Evolutionary conservation across 2,113 vertebrate species (phyloP), one percentile per base, ranked within the genome.

Genomic region (human (Homo sapiens)): DNA sequence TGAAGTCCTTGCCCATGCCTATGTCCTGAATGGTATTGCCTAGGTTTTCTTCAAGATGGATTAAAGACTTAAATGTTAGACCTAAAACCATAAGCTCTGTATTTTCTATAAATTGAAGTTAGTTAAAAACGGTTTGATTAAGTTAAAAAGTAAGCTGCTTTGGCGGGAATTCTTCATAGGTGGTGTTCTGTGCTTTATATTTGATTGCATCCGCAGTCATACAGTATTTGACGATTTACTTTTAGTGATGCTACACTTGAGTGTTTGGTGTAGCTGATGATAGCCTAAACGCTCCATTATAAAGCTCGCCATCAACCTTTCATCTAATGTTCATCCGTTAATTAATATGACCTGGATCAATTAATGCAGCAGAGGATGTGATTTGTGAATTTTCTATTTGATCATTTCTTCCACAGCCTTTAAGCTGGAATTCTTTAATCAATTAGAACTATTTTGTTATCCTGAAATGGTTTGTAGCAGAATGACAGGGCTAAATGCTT

Each of bases 371-470:
- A 2, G 17, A 68, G 23, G 13, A 66, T 59, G 45, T 86, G n/a
- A 86, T 70, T 57, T 59, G 13, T 72, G n/a, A 61, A 59, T 83
- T 94, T 96, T 92, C 52, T 83, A 20, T 59, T 83, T 89, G 27
- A 78, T 61, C 16, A n/a, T 78, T 88, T 73, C 25, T 72, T 59
- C 10, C 20, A 79, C 16, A 43, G 40, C 38, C 23, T 61, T 88
- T 23, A 38, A 27, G 13, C 13, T 83, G 38, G 17, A 35, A 40
- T 82, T 30, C 38, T 96, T 68, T 82, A 81, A 82, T 89, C 89
- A 84, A 48, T 78, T 78, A 76, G 22, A 76, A 59, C 14, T 84
- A 16, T 76, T 59, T 80, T 8, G 20, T 78, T 89, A 59, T 48
- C 11, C 57, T 79, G 6, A 82, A 80, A 66, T 73, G 18, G 6